Base-by-base conservation (phyloP, 2,113 vertebrate species). In the Gadus macrocephalus region DNA sequence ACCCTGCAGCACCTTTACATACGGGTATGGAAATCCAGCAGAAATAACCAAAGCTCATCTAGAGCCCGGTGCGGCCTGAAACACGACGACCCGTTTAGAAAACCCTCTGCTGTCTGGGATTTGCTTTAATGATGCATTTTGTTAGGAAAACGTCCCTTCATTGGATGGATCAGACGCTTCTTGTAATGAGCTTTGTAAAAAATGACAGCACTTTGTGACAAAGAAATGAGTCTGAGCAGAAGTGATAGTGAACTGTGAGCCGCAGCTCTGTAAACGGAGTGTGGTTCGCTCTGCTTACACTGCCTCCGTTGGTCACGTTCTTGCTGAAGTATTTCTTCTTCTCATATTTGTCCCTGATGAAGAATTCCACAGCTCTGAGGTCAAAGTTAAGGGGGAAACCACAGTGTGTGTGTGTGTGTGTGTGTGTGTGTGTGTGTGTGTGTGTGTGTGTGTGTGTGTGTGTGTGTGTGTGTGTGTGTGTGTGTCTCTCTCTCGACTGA, bases 341-440 rank as follows among this genome's bases (percentile, higher is more conserved):
- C 85, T 98, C 96, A 2, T 98, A 98, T 90, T 98, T 97, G 91
- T 98, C 96, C 92, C 96, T 94, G 93, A 97, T 97, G 90, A 98
- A 97, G 92, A 95, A 96, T 88, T 98, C 96, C 86, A 97, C 96
- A 75, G 96, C 94, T 95, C 96, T 98, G 83, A 49, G 64, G 28
- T 70, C 31, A 58, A 70, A 16, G 69, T 81, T 88, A 85, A 89
- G 87, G 71, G 1, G 1, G 42, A 4, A 59, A n/a, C 20, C 59
- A 58, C n/a, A 22, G 60, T 7, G 28, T 2, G 53, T 1, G 17
- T 42, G 9, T 9, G 38, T 4, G 15, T 2, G 14, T 17, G 17
- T 69, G 16, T 66, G 14, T 17, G 35, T 49, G 64, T 58, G 25
- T 68, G 53, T 59, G 53, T 58, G 25, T 66, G 19, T 68, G 66